Conservation (phyloP, 2,797 vertebrate species). For the Garrulus glandarius region DNA sequence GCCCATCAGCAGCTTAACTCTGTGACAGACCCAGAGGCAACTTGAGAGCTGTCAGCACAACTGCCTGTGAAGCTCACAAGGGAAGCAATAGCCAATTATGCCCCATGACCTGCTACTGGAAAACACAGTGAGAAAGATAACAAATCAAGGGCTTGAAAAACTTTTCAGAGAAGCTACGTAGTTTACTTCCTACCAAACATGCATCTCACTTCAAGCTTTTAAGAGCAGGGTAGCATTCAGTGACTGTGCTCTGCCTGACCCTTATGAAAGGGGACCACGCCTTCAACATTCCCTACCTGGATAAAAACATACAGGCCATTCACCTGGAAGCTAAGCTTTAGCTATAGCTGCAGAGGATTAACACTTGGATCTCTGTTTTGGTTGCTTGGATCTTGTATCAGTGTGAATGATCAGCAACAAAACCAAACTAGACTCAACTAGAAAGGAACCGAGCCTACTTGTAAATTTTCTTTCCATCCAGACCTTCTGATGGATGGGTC, state of each 20-base stretch:
- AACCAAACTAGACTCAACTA: not conserved
- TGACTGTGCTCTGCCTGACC: not conserved
- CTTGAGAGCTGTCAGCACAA: constrained; percentile 38
- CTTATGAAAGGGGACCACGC: not conserved
- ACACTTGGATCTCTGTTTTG: not conserved
- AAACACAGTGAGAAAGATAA: constrained; percentile 1
- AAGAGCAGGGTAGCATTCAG: not conserved
- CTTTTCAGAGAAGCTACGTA: not conserved
- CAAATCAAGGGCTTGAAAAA: constrained; percentile 24
- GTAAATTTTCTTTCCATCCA: not conserved
- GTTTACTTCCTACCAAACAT: not conserved
- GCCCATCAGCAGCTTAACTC: constrained; percentile 32
- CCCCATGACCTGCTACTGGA: constrained; percentile 9
- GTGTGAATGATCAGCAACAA: not conserved
- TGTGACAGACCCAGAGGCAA: constrained; percentile 55
- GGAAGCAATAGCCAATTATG: constrained; percentile 41
- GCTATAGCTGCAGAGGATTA: not conserved
- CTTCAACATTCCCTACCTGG: not conserved
- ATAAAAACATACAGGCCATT: not conserved
- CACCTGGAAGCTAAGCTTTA: not conserved
- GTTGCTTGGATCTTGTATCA: fast-evolving
- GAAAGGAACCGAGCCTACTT: not conserved
- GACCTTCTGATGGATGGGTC: not conserved
- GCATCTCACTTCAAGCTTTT: not conserved
- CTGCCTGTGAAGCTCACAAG: constrained; percentile 25